Evolutionary conservation across 2,113 vertebrate species (phyloP), one percentile per base, ranked within the genome.

Genomic region (Triplophysa siluroides): DNA sequence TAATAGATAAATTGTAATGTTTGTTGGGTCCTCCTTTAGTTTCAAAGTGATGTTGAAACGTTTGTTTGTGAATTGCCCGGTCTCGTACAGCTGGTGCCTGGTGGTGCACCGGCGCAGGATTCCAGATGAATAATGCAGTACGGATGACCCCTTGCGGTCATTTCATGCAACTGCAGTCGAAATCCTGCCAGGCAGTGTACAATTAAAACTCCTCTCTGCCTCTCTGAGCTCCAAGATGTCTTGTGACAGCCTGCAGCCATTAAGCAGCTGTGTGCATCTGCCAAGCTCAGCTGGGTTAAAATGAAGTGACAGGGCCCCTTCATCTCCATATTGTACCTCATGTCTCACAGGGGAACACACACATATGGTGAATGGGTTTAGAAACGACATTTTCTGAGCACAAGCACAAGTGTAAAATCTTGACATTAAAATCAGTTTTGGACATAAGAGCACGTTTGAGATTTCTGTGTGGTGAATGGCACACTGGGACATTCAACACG

Each of bases 181-280:
- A 87, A 89, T 87, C 89, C 88, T 86, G 89, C 89, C 84, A 91
- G 89, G 88, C 88, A 87, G 85, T 83, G 88, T 88, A 86, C 90
- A 92, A 90, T 91, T 91, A 92, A 89, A 92, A 72, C 47, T 79
- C 56, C 87, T 87, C 89, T 90, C 90, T 91, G 90, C 90, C 85
- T 84, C 54, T 54, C 41, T 63, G 66, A 78, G 87, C 86, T 85
- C 89, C 88, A 87, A 91, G 89, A 93, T 92, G 90, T 86, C 89
- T 89, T 87, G 83, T 93, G 92, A 92, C 92, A 93, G 91, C 91
- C 83, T 88, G 78, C 88, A 85, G 92, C 91, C 91, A 92, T 93
- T 92, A 92, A 90, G 90, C 90, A 89, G 91, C 90, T 90, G 91
- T 91, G 91, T 91, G 90, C 92, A 93, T 89, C 92, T 92, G 92